Evolutionary conservation across 2,113 vertebrate species (phyloP), one percentile per base, ranked within the genome.

Genomic region (Oncorhynchus keta): DNA sequence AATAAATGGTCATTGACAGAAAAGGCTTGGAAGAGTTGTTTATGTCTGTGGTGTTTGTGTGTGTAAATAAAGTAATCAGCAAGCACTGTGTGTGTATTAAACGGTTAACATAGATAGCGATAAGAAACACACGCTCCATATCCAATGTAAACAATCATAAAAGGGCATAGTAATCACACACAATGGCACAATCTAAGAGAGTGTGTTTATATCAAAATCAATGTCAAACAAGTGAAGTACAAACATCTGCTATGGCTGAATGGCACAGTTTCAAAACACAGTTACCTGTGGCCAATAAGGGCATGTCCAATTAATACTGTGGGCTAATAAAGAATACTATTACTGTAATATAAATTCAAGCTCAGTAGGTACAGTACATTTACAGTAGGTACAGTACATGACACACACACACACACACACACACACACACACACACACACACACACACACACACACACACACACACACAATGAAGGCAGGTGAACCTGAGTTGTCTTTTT

Each of bases 31-130:
- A 20, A 20, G 12, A 61, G 18, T 9, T 24, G 16, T 24, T n/a
- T 16, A 62, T 24, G 8, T 62, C n/a, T 62, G n/a, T 62, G n/a
- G 18, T 62, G 18, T 62, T 68, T 68, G 11, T 45, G 24, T 59
- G 64, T 71, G 48, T 28, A 66, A 5, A 64, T 65, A 64, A 45
- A 55, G 51, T 61, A 74, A 61, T 74, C 24, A 68, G 30, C 68
- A n/a, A 67, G 59, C 72, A 1, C 57, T 75, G 16, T 6, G 32
- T 79, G 75, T 86, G 84, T 83, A 74, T 82, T 82, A 51, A 81
- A 14, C 55, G 73, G 68, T 86, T 77, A 84, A 61, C 73, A 64
- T 67, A 83, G 81, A 89, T 87, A 87, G 71, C 1, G 83, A 89
- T 85, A 83, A 76, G 75, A 67, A 82, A 51, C 55, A 72, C 26